Base-by-base conservation (phyloP, 2,888 invertebrate genomes). In the Ephialtes manifestator region DNA sequence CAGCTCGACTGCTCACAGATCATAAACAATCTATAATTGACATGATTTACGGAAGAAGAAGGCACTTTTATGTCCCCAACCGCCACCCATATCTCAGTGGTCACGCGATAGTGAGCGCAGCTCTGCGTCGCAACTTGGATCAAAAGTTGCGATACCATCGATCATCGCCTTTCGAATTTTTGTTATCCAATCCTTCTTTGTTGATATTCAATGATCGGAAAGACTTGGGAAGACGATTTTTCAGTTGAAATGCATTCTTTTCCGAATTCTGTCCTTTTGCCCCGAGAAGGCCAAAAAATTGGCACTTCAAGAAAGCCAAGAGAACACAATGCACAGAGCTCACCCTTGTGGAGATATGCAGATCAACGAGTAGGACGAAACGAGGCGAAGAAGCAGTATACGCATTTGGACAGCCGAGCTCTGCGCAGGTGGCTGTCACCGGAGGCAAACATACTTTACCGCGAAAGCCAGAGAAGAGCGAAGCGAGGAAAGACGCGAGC, bases 1-100 rank as follows among this genome's bases (percentile, higher is more conserved):
- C 31, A 43, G 31, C 39, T 43, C 18, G 55, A 18, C n/a, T 35
- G 51, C 46, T 43, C 55, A 67, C 51, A 84, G 89, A 92, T 93
- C 92, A 92, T 93, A 93, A 93, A 93, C 91, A 92, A 92, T 92
- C 90, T 90, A 92, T 93, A 93, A 93, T 93, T 93, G 92, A 92
- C 93, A 90, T 91, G 92, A 93, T 93, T 91, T 90, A 92, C 89
- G 81, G 89, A 74, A 87, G 53, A 35, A 43, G 68, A 67, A 48
- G 43, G 65, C 51, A 65, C 35, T 72, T 72, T 60, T 51, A 51
- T 18, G 15, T 43, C 18, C 8, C 24, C n/a, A 46, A 81, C 65
- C n/a, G 63, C 43, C 18, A 53, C 51, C 67, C 63, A 53, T 74
- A 58, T 70, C 74, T 72, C 48, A 35, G 65, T 48, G 82, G 75